Conservation (phyloP, 2,113 vertebrate species). For the Cisticola juncidis region DNA sequence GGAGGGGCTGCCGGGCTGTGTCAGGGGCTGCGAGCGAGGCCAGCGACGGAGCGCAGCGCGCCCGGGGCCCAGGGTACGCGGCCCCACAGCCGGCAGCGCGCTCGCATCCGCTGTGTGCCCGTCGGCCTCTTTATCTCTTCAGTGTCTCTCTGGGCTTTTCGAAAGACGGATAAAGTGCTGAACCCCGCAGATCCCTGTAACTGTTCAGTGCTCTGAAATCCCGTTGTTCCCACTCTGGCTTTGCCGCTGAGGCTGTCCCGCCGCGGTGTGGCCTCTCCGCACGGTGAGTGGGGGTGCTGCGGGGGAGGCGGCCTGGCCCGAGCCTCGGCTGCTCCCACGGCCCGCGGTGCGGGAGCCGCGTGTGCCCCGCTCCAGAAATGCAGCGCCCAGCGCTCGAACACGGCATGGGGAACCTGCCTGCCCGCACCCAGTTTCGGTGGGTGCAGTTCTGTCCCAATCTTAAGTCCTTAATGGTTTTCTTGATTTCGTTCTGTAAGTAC, state of each 20-base stretch:
- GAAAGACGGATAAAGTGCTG: neutral
- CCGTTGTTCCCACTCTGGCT: rapidly evolving
- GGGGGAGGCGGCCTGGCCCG: neutral
- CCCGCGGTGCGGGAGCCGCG: too few species aligned
- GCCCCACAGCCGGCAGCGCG: neutral
- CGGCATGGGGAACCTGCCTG: rapidly evolving
- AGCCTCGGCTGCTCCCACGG: neutral
- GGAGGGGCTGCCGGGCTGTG: too few species aligned
- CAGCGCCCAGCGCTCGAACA: rapidly evolving
- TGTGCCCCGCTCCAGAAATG: rapidly evolving
- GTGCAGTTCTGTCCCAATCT: rapidly evolving
- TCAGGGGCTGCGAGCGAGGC: rapidly evolving
- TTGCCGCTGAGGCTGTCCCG: rapidly evolving
- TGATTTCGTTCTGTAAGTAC: rapidly evolving
- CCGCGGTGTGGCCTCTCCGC: rapidly evolving
- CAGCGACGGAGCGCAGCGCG: too few species aligned
- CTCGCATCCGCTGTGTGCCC: neutral
- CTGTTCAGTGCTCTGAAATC: rapidly evolving
- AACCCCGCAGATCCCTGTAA: rapidly evolving
- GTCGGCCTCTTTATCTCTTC: neutral
- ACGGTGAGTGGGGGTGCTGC: neutral
- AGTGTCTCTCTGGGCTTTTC: neutral
- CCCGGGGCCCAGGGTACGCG: too few species aligned
- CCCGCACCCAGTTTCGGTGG: rapidly evolving
- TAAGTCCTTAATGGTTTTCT: rapidly evolving